phyloP scores from a whole-genome alignment of 1,140 invertebrate genomes.

The Polypedilum pembai region DNA sequence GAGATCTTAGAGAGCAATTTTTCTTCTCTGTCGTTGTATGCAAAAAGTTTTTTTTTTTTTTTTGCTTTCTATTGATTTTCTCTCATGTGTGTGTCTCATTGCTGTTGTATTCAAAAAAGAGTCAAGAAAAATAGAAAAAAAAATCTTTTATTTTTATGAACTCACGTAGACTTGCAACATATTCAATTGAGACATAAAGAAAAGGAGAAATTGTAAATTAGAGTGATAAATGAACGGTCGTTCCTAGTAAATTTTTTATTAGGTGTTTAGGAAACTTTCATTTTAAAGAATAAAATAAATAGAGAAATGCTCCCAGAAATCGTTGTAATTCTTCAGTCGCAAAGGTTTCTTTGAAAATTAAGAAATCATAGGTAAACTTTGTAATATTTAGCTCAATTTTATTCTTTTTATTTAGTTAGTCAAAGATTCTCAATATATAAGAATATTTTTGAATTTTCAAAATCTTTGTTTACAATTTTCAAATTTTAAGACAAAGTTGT shows the following conservation, averaged over 20 bases:
- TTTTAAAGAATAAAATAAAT: background rate
- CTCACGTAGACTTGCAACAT: background rate
- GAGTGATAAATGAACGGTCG: conserved; percentile 16
- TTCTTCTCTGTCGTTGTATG: background rate
- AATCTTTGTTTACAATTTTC: too few species aligned
- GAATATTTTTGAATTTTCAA: too few species aligned
- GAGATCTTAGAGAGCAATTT: background rate
- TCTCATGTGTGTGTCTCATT: background rate
- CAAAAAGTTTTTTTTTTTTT: background rate
- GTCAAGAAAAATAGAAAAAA: background rate
- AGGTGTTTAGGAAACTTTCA: background rate
- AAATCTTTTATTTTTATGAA: conserved; percentile 19
- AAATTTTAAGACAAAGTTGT: too few species aligned
- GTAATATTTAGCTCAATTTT: too few species aligned
- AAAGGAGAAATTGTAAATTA: conserved; percentile 19
- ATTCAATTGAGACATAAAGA: conserved; percentile 7
- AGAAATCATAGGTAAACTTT: too few species aligned
- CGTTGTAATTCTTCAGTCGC: too few species aligned
- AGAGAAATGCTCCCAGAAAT: too few species aligned
- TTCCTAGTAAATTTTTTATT: conserved; percentile 19
- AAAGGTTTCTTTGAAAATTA: too few species aligned
- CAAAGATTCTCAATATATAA: too few species aligned
- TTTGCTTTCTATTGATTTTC: background rate
- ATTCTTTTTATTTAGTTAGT: too few species aligned
- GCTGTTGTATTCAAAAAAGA: background rate